Conservation (phyloP, 2,113 vertebrate species). For the Picathartes gymnocephalus region DNA sequence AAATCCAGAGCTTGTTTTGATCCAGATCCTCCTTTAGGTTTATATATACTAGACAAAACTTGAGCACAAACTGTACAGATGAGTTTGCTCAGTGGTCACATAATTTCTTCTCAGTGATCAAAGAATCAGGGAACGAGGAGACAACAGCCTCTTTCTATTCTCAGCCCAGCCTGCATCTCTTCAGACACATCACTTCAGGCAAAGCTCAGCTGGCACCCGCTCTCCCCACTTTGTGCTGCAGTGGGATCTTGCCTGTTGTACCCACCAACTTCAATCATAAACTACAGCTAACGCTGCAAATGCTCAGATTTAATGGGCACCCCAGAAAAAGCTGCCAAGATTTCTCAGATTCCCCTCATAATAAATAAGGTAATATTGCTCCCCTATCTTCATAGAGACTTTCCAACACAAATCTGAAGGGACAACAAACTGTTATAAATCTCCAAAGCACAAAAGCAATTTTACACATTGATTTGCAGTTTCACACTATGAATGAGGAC, state of each 20-base stretch:
- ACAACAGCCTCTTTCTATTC: not conserved
- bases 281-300: not conserved
- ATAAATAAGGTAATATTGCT: not conserved
- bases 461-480: not conserved
- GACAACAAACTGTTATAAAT: not conserved
- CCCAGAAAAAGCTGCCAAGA: not conserved
- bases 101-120: not conserved
- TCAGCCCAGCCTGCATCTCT: not conserved
- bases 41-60: not conserved
- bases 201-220: not conserved
- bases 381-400: not conserved
- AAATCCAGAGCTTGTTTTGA: not conserved
- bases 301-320: not conserved
- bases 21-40: not conserved
- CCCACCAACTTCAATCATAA: not conserved
- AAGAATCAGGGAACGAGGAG: not conserved
- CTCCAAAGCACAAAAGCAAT: not conserved
- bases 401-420: not conserved
- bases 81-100: not conserved
- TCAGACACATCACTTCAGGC: not conserved
- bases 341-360: not conserved
- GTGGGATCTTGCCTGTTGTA: not conserved
- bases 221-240: not conserved
- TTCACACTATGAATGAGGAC: not conserved
- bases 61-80: not conserved